Evolutionary conservation across 2,888 invertebrate species (phyloP).

Genomic region (Nemapogon koenigi): DNA sequence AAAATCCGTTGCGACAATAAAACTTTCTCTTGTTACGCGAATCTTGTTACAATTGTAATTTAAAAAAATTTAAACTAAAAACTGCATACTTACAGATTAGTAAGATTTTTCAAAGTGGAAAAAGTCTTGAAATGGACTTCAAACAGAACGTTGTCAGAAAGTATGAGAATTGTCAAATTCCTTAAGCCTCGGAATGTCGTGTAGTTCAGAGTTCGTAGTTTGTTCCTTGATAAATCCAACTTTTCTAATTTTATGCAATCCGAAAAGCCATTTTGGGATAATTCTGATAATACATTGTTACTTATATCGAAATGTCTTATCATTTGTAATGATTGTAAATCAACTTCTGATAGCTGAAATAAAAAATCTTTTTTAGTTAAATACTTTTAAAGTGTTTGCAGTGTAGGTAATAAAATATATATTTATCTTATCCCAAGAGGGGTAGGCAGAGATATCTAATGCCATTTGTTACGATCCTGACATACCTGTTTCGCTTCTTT

Average conservation of each 20-base stretch:
- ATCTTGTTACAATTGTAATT: no score
- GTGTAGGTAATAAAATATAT: no score
- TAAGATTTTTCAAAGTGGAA: constrained; percentile 67
- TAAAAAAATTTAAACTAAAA: no score
- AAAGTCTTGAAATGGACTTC: constrained; percentile 70
- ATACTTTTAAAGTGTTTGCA: no score
- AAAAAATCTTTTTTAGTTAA: no score
- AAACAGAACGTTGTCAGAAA: constrained; percentile 75
- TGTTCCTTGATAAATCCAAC: constrained; percentile 73
- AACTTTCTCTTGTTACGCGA: no score
- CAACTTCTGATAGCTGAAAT: constrained; percentile 59
- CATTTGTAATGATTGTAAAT: constrained; percentile 58
- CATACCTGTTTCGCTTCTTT: no score
- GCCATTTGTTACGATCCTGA: no score
- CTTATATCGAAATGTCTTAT: constrained; percentile 73
- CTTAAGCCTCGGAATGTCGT: constrained; percentile 68
- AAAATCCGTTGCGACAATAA: no score
- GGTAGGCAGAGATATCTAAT: no score
- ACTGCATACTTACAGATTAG: constrained; percentile 71
- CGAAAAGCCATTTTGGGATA: constrained; percentile 65
- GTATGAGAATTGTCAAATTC: constrained; percentile 70
- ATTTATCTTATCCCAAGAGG: no score
- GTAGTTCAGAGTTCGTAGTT: constrained; percentile 66
- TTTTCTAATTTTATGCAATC: constrained; percentile 67
- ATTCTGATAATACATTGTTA: constrained; percentile 66